Percentiles rank a stretch among this genome's conserved stretches.
Conservation (phyloP, 2,888 invertebrate species). For the Microdon myrmicae region DNA sequence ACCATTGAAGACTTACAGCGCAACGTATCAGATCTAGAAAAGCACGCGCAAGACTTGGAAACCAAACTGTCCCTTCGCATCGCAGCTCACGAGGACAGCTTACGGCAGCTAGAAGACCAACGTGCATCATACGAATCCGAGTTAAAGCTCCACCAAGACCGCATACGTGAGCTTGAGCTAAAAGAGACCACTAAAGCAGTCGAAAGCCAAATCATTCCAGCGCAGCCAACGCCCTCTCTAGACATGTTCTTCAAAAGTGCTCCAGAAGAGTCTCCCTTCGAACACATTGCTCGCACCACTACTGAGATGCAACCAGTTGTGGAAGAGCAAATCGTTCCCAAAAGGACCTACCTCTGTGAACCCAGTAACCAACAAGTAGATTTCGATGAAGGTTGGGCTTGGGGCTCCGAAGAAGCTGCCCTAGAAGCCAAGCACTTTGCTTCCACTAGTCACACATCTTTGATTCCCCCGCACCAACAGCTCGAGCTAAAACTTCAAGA, state of each 20-base stretch:
- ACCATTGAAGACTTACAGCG: constrained; percentile 64
- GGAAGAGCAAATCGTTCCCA: constrained; percentile 68
- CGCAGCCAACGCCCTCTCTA: constrained; percentile 56
- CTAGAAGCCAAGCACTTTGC: constrained; percentile 67
- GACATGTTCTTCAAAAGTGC: constrained; percentile 63
- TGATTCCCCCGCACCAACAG: constrained; percentile 56
- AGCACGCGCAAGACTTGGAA: constrained; percentile 64
- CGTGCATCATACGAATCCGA: constrained; percentile 52
- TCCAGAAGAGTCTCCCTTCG: constrained; percentile 49
- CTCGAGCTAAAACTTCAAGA: constrained; percentile 68
- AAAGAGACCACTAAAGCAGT: constrained; percentile 54
- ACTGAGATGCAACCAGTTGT: constrained; percentile 57
- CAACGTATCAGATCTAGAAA: constrained; percentile 65
- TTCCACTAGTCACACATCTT: constrained; percentile 38
- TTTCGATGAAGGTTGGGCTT: constrained; percentile 57
- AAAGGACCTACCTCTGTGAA: constrained; percentile 71
- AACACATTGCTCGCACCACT: constrained; percentile 52
- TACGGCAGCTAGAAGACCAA: constrained; percentile 56
- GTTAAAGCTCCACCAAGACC: constrained; percentile 56
- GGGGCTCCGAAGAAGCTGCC: constrained; percentile 70
- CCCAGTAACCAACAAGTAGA: constrained; percentile 49
- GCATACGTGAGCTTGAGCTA: constrained; percentile 53
- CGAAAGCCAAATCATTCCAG: constrained; percentile 54
- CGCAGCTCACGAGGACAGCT: constrained; percentile 52
- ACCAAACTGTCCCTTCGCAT: constrained; percentile 60